Evolutionary conservation across 2,113 vertebrate genomes (phyloP).

Genomic region (Manacus vitellinus): DNA sequence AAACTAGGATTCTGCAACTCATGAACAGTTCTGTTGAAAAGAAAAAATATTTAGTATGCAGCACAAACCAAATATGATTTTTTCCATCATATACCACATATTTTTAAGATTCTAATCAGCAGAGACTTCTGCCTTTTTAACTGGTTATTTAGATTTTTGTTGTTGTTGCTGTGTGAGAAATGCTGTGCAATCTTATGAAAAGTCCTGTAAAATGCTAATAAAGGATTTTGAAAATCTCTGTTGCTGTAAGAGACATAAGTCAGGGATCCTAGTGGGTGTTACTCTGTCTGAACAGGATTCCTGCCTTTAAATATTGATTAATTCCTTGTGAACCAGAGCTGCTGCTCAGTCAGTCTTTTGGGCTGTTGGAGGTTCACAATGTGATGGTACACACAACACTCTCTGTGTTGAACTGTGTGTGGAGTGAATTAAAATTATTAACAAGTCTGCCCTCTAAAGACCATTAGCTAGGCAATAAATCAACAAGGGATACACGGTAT

Average conservation of each 20-base stretch:
- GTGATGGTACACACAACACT: background rate
- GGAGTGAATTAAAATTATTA: conserved; percentile 57
- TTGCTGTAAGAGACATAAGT: background rate
- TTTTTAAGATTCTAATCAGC: background rate
- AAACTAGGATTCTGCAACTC: background rate
- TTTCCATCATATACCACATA: background rate
- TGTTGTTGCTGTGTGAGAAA: background rate
- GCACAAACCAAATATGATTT: background rate
- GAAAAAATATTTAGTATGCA: background rate
- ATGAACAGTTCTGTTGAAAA: background rate
- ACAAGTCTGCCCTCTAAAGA: conserved; percentile 27
- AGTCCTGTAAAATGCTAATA: background rate
- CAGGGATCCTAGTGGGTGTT: background rate
- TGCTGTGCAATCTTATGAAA: background rate
- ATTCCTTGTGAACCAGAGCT: conserved; percentile 15
- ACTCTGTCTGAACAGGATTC: background rate
- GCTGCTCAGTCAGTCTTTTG: background rate
- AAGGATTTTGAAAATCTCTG: background rate
- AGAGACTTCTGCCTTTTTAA: background rate
- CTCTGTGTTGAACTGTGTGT: background rate
- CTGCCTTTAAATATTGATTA: conserved; percentile 13
- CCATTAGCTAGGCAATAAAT: conserved; percentile 51
- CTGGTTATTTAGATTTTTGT: background rate
- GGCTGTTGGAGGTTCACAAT: conserved; percentile 1
- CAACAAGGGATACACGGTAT: conserved; percentile 17